phyloP scores from a whole-genome alignment of 35 echinoderm and acorn worm genomes.

The Diadema setosum region DNA sequence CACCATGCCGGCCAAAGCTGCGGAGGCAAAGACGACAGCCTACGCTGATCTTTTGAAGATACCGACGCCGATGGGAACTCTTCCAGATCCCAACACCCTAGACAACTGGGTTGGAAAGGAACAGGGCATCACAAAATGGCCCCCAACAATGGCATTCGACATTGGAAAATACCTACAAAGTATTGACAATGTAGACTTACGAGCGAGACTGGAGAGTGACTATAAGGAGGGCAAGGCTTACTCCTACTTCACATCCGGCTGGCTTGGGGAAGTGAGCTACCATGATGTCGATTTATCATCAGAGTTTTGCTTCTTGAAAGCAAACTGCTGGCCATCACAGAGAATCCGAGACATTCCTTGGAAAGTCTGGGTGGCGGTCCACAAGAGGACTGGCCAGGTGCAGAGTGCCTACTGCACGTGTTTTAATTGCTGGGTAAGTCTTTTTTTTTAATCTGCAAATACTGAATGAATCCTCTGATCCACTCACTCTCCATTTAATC shows the following conservation, averaged over 20 bases:
- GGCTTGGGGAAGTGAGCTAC: neutral
- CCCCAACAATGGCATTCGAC: neutral
- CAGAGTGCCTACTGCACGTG: constrained; percentile 30
- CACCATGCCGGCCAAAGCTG: neutral
- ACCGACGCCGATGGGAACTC: neutral
- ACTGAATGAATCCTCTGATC: too few relatives aligned
- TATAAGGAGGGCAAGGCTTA: constrained; percentile 55
- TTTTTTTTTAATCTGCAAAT: too few relatives aligned
- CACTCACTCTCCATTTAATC: too few relatives aligned
- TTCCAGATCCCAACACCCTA: neutral
- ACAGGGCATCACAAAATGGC: neutral
- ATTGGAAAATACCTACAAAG: neutral
- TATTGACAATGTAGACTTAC: neutral
- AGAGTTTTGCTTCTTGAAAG: neutral
- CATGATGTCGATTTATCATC: neutral
- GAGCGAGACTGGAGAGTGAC: neutral
- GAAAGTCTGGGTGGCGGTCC: constrained; percentile 10
- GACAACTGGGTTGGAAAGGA: neutral
- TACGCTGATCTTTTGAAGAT: neutral
- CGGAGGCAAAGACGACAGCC: neutral
- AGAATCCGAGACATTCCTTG: neutral
- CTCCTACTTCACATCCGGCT: constrained; percentile 33
- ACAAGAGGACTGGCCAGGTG: neutral
- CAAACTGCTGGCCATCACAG: constrained; percentile 19
- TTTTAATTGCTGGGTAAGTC: constrained; percentile 35